phyloP scores from a whole-genome alignment of 2,797 vertebrate genomes.

The Scleropages formosus region DNA sequence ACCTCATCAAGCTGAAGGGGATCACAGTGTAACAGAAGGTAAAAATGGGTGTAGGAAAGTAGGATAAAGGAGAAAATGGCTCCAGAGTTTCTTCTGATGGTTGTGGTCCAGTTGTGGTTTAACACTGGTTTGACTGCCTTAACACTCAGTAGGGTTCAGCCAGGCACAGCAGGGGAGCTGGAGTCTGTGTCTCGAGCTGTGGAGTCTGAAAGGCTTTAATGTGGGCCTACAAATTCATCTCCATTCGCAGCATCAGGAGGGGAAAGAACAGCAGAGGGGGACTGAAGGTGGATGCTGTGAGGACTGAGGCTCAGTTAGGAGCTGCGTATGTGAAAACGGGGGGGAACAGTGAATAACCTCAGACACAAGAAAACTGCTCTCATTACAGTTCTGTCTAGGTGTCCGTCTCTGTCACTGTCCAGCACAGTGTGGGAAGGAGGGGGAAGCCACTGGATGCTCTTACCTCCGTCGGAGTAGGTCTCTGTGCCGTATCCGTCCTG shows the following conservation, averaged over 20 bases:
- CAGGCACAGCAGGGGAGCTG: slow-evolving; percentile 34
- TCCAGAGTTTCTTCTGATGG: background rate
- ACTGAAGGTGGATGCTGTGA: background rate
- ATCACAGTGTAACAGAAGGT: no score
- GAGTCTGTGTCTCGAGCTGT: slow-evolving; percentile 29
- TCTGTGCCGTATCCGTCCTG: slow-evolving; percentile 98
- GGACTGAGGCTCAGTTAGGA: background rate
- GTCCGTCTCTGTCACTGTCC: no score
- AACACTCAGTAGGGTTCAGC: background rate
- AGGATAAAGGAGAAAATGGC: background rate
- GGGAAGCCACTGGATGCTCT: slow-evolving; percentile 43
- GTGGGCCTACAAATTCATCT: slow-evolving; percentile 40
- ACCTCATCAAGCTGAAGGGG: background rate
- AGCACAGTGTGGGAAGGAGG: no score
- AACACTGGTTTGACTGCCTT: slow-evolving; percentile 27
- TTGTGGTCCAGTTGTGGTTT: slow-evolving; percentile 10
- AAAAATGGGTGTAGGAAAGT: no score
- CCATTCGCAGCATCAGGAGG: slow-evolving; percentile 31
- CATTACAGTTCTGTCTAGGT: no score
- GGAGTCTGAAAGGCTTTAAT: slow-evolving; percentile 39
- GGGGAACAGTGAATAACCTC: background rate
- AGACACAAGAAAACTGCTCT: background rate
- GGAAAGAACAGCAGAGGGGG: slow-evolving; percentile 17
- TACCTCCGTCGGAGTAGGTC: slow-evolving; percentile 98
- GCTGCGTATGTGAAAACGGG: slow-evolving; percentile 14